Conservation (phyloP, 2,888 invertebrate genomes). For the Lycophotia porphyrea region DNA sequence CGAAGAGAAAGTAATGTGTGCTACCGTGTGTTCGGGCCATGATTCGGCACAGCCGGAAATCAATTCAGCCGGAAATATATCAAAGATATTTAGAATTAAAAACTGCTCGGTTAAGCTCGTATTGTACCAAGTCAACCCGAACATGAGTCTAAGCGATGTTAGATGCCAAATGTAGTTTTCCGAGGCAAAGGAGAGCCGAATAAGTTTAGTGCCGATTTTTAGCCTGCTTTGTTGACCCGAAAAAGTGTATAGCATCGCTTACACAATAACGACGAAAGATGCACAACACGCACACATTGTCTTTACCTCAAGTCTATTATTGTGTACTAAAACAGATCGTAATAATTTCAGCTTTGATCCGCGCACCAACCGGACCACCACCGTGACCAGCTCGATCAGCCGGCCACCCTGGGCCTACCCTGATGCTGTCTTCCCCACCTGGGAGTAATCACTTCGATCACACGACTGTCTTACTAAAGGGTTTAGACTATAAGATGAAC, state of each 20-base stretch:
- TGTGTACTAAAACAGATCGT: conserved; percentile 1
- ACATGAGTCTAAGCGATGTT: neutral
- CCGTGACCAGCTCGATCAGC: conserved; percentile 69
- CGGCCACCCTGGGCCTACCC: conserved; percentile 88
- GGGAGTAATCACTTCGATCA: conserved; percentile 76
- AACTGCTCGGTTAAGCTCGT: neutral
- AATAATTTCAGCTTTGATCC: conserved; percentile 81
- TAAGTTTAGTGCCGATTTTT: neutral
- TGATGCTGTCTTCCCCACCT: conserved; percentile 77
- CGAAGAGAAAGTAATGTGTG: neutral
- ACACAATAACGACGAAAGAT: neutral
- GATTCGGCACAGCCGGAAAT: neutral
- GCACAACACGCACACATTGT: neutral
- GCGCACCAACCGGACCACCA: conserved; percentile 76
- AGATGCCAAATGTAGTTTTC: neutral
- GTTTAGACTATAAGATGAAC: conserved; percentile 8
- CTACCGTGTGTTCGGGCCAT: neutral
- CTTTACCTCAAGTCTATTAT: neutral
- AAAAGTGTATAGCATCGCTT: neutral
- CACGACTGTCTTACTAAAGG: conserved; percentile 19
- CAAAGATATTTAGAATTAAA: neutral
- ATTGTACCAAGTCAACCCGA: neutral
- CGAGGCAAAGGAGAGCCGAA: neutral
- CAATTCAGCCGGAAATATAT: neutral
- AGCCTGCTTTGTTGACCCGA: neutral